phyloP scores from a whole-genome alignment of 30 jellyfish, hydroid and myxozoan genomes.

The Chironex yamaguchii region DNA sequence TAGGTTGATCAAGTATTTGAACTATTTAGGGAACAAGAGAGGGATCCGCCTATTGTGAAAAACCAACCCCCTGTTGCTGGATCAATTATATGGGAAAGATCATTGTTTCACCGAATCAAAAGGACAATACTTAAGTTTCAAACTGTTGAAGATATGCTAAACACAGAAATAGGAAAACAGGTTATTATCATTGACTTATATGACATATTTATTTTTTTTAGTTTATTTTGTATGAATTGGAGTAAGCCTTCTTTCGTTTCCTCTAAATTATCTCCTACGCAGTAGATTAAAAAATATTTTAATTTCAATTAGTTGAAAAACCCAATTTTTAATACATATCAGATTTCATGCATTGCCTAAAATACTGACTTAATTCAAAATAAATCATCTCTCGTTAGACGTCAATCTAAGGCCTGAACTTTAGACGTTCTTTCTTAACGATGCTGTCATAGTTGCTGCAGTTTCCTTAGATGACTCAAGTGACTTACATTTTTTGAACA shows the following conservation, averaged over 20 bases:
- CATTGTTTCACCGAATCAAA: slow-evolving; percentile 83
- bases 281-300: not conserved
- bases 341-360: too few relatives aligned
- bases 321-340: too few relatives aligned
- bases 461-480: too few relatives aligned
- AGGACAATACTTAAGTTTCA: slow-evolving; percentile 90
- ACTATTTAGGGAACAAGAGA: slow-evolving; percentile 71
- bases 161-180: slow-evolving; percentile 92
- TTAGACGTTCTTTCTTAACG: too few relatives aligned
- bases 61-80: slow-evolving; percentile 98
- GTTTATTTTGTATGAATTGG: not conserved
- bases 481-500: too few relatives aligned
- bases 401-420: too few relatives aligned
- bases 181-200: slow-evolving; percentile 8
- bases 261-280: not conserved
- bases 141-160: slow-evolving; percentile 89
- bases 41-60: slow-evolving; percentile 81
- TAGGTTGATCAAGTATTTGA: slow-evolving; percentile 91
- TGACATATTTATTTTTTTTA: not conserved
- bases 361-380: too few relatives aligned
- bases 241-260: not conserved
- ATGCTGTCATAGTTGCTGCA: too few relatives aligned
- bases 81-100: slow-evolving; percentile 95
- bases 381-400: too few relatives aligned
- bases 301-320: not conserved